Percentiles rank a stretch among this genome's conserved stretches.
Conservation (phyloP, 2,113 vertebrate species). For the Tetrao urogallus region DNA sequence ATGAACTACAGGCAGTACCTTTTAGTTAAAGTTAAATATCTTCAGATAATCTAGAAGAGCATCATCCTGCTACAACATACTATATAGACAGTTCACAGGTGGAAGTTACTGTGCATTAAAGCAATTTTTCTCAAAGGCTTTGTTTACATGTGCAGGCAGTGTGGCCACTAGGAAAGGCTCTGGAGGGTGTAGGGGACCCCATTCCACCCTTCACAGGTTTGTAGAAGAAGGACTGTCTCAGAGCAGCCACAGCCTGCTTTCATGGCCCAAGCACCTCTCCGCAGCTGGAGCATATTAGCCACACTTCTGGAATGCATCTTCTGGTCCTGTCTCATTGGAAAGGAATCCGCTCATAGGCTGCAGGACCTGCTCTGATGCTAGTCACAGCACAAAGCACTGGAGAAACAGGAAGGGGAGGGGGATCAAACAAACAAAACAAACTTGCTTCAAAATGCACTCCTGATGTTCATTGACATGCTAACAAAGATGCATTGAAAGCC, state of each 20-base stretch:
- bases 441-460: accelerated
- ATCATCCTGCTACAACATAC: accelerated
- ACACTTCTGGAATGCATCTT: not conserved
- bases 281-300: not conserved
- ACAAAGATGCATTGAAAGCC: not conserved
- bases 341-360: accelerated
- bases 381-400: accelerated
- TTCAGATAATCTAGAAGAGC: not conserved
- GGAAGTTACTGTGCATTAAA: not conserved
- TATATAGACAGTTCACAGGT: accelerated
- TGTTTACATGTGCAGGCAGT: not conserved
- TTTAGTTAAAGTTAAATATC: not conserved
- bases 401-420: not conserved
- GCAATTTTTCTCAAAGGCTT: not conserved
- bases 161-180: not conserved
- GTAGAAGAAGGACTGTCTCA: accelerated
- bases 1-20: accelerated
- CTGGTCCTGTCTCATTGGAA: not conserved
- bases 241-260: accelerated
- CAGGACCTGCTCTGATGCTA: accelerated
- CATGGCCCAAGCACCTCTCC: accelerated
- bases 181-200: not conserved
- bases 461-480: accelerated
- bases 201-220: accelerated
- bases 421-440: not conserved